Evolutionary conservation across 2,113 vertebrate species (phyloP).

Genomic region (Mirza zaza): DNA sequence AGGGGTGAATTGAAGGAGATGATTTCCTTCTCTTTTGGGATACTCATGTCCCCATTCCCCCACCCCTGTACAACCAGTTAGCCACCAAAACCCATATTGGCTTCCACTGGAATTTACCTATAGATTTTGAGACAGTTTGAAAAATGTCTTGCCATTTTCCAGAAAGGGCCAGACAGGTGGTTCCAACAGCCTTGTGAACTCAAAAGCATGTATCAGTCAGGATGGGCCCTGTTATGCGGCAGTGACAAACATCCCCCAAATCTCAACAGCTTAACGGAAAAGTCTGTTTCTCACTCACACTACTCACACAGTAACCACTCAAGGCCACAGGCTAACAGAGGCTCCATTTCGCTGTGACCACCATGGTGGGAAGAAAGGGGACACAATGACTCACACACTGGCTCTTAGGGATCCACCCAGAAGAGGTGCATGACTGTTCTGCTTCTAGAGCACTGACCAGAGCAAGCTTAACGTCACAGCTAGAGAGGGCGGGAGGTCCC

Average conservation of each 20-base stretch:
- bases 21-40: not conserved
- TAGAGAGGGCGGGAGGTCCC: not conserved
- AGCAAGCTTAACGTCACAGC: not conserved
- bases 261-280: not conserved
- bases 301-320: not conserved
- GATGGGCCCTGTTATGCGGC: not conserved
- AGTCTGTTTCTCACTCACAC: not conserved
- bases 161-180: not conserved
- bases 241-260: not conserved
- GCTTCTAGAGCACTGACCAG: not conserved
- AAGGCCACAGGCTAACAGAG: not conserved
- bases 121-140: not conserved
- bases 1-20: not conserved
- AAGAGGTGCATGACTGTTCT: accelerated
- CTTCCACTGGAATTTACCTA: not conserved
- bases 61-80: not conserved
- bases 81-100: not conserved
- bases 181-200: not conserved
- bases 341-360: not conserved
- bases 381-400: not conserved
- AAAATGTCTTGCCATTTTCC: not conserved
- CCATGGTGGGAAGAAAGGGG: not conserved
- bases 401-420: not conserved
- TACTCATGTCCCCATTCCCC: not conserved
- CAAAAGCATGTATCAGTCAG: not conserved